Evolutionary conservation across 2,113 vertebrate species (phyloP), one percentile per base, ranked within the genome.

Genomic region (Rhadina sibilatrix): DNA sequence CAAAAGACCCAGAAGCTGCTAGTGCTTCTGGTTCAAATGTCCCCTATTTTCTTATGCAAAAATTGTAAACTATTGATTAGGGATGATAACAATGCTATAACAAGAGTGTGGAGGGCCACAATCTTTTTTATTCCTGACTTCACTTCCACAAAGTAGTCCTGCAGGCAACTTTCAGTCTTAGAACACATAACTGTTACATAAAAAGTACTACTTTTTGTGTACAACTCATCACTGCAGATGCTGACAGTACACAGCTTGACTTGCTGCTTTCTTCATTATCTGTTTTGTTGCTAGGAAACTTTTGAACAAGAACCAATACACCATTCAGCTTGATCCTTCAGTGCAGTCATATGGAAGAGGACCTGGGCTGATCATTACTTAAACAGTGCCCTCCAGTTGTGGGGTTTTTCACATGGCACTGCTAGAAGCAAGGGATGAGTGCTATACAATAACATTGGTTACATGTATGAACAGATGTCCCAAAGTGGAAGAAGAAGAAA

Each of bases 201-300:
- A 96, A 71, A 71, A 91, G 35, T 31, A 20, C 57, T 87, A 21
- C 8, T 92, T 96, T 93, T 93, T 89, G 52, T 84, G 93, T 89
- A 46, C 83, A 94, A 86, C 49, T 90, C 83, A 81, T 93, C 87
- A 91, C 93, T 97, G 92, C 68, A 96, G 87, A 82, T 83, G 72
- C 82, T 76, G 74, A 83, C 80, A 93, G 60, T 64, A 68, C 16
- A 76, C 90, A 87, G 71, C 53, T 90, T 95, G 69, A 37, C 72
- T 66, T 81, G 60, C 68, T 96, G n/a, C 21, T 83, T 96, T 76
- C 91, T 96, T 92, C 90, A 81, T 93, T 94, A 97, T 47, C 61
- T 71, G 52, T 84, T 89, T n/a, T 92, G 97, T 98, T 98, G 98
- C 97, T 97, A 97, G 96, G 97, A 97, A 94, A 98, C 93, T 96